Conservation (phyloP, 2,797 vertebrate genomes). For the Nyctibius grandis region DNA sequence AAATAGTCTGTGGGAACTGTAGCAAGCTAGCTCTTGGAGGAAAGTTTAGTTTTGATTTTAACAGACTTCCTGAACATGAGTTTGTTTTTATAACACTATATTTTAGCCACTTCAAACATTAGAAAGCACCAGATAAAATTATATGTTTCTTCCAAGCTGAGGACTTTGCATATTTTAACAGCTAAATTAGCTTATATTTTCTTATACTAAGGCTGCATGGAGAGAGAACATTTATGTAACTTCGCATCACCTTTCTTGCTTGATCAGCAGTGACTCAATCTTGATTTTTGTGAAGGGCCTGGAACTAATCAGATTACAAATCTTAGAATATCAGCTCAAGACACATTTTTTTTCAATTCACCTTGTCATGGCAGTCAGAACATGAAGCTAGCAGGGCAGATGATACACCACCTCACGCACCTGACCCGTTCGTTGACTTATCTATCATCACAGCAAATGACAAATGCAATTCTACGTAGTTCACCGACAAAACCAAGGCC, state of each 20-base stretch:
- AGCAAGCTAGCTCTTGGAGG: not conserved
- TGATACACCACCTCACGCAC: not conserved
- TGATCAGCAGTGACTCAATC: constrained; percentile 9
- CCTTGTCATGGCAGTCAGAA: not conserved
- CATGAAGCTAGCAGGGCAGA: not conserved
- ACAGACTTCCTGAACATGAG: not conserved
- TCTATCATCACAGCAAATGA: not conserved
- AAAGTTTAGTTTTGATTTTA: not conserved
- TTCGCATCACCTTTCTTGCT: not conserved
- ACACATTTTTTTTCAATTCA: not conserved
- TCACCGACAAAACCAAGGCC: not conserved
- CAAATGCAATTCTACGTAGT: not conserved
- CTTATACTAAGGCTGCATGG: not conserved
- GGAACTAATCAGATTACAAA: not conserved
- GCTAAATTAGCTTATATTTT: constrained; percentile 18
- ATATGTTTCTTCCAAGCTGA: not conserved
- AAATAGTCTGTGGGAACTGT: not conserved
- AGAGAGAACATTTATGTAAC: not conserved
- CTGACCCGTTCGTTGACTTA: not conserved
- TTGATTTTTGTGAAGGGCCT: not conserved
- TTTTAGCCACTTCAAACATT: constrained; percentile 1
- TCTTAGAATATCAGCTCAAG: not conserved
- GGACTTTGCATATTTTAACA: constrained; percentile 3
- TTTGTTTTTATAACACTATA: not conserved
- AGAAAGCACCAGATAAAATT: not conserved